Evolutionary conservation across 1,140 invertebrate genomes (phyloP), one percentile per base, ranked within the genome.

Genomic region (Camponotus vicinus): DNA sequence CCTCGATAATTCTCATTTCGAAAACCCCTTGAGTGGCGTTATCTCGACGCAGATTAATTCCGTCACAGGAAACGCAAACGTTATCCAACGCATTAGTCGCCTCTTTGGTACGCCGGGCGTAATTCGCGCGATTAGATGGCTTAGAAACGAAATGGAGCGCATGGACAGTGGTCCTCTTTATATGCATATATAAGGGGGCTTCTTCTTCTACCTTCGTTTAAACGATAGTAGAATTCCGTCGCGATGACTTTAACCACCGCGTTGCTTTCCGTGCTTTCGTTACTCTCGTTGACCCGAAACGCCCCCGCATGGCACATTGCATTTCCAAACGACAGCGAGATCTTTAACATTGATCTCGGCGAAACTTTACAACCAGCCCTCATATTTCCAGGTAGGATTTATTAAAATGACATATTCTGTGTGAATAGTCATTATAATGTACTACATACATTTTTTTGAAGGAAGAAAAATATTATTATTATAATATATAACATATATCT

Each of bases 341-440:
- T 18, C 7, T 21, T 7, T 27, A 55, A 0, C 59, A 57, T 85
- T 32, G 73, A 89, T 27, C n/a, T 86, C 45, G 7, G 85, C 75
- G 9, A 21, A 21, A 34, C 66, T 15, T n/a, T 15, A 1, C 27
- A 63, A 15, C n/a, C 59, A 9, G 61, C 63, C 0, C 6, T 86
- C 7, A 91, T 91, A 83, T 89, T 73, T 69, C 87, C 77, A 91
- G 90, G 91, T 92, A 83, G 86, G 89, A 67, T 37, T 73, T 13
- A 57, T 42, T 21, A 5, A 18, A 55, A 15, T 13, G 21, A 27
- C 15, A 40, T 42, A 21, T 52, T 67, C 21, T 78, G 9, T 4
- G 45, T 9, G 3, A 76, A 76, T 32, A 21, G 5, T n/a, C 21
- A n/a, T 32, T 21, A 15, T 57, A 37, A 57, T 2, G 34, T 57